These are phyloP conservation scores for Ruditapes philippinarum DNA, from an alignment of 1,140 invertebrate genomes.

Conservation along the genomic window DNA sequence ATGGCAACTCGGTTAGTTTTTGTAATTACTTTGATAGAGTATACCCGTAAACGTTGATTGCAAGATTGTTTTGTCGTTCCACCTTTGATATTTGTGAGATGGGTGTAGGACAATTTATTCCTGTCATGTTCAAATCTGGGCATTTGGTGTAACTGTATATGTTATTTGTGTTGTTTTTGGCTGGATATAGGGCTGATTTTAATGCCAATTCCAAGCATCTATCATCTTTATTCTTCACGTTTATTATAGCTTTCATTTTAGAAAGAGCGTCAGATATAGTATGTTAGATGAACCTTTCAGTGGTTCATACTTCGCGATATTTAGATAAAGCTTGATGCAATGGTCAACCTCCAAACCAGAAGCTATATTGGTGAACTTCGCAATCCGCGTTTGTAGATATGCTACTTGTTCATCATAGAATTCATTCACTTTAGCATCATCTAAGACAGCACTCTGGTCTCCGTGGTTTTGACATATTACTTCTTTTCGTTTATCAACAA, in stretches of 20 bases:
- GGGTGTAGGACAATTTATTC: conserved; percentile 1
- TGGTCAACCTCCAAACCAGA: background rate
- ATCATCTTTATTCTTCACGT: conserved; percentile 59
- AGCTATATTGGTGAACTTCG: background rate
- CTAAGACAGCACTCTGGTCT: background rate
- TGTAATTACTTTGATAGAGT: background rate
- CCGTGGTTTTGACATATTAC: background rate
- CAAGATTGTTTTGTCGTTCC: background rate
- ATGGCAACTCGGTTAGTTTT: background rate
- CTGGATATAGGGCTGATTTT: conserved; percentile 23
- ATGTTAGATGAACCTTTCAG: conserved; percentile 30
- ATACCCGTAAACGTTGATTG: conserved; percentile 11
- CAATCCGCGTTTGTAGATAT: background rate
- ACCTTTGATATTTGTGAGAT: background rate
- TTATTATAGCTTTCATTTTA: conserved; percentile 55
- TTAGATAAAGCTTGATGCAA: background rate
- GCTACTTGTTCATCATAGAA: background rate
- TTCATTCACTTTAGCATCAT: too few species aligned
- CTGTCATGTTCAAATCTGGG: background rate
- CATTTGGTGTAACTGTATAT: background rate
- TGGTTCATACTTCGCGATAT: conserved; percentile 48
- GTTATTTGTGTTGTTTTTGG: background rate
- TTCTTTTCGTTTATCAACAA: background rate
- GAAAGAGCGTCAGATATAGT: background rate
- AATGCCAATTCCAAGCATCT: conserved; percentile 24